phyloP scores from a whole-genome alignment of 2,797 vertebrate genomes.

The Apogon talboti region DNA sequence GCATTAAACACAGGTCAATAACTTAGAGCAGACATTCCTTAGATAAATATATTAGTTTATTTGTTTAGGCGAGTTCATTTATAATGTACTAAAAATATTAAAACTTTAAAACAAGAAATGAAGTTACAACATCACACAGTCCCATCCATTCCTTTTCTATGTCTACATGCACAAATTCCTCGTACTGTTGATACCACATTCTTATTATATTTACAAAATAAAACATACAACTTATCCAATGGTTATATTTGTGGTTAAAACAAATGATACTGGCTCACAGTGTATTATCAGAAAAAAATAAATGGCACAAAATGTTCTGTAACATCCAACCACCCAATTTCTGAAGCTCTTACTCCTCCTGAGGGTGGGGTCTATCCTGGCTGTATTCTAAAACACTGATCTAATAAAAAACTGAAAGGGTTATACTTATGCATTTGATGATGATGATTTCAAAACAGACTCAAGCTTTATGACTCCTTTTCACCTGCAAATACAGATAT shows the following conservation, averaged over 20 bases:
- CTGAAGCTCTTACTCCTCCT: too few species aligned
- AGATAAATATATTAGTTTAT: slow-evolving; percentile 58
- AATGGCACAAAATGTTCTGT: slow-evolving; percentile 17
- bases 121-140: not conserved
- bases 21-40: slow-evolving; percentile 3
- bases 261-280: slow-evolving; percentile 36
- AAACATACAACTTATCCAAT: slow-evolving; percentile 37
- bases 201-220: slow-evolving; percentile 66
- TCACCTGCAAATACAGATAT: not conserved
- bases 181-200: slow-evolving; percentile 30
- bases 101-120: not conserved
- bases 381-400: not conserved
- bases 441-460: too few species aligned
- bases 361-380: too few species aligned
- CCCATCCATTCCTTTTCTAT: too few species aligned
- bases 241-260: slow-evolving; percentile 59
- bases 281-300: not conserved
- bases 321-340: too few species aligned
- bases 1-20: not conserved
- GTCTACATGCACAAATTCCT: slow-evolving; percentile 20
- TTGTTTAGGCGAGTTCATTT: slow-evolving; percentile 1
- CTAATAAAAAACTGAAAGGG: not conserved
- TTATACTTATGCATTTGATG: too few species aligned
- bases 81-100: too few species aligned
- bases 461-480: too few species aligned